Evolutionary conservation across 1,140 invertebrate genomes (phyloP).

Genomic region (Cecropterus lyciades): DNA sequence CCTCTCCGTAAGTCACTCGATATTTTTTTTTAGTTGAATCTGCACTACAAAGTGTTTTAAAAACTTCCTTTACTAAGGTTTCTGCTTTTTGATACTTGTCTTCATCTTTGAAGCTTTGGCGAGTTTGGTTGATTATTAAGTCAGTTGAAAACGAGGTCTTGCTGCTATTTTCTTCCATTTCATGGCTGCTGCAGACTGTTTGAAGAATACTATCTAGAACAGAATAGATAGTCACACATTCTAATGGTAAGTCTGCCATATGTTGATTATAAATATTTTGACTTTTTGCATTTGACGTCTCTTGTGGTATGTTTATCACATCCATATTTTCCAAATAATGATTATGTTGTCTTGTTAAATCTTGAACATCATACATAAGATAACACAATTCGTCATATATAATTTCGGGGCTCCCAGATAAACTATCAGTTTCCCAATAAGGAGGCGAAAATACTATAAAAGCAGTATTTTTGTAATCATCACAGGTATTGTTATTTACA

Average conservation of each 20-base stretch:
- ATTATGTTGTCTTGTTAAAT: slow-evolving; percentile 78
- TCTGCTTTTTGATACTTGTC: slow-evolving; percentile 54
- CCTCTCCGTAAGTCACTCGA: slow-evolving; percentile 63
- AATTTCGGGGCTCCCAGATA: slow-evolving; percentile 63
- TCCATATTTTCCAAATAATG: slow-evolving; percentile 82
- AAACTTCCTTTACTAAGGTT: slow-evolving; percentile 60
- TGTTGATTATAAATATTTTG: slow-evolving; percentile 52
- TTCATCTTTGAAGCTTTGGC: slow-evolving; percentile 38
- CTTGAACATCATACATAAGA: slow-evolving; percentile 83
- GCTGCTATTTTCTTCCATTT: slow-evolving; percentile 45
- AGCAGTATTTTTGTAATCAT: slow-evolving; percentile 74
- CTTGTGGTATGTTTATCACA: slow-evolving; percentile 60
- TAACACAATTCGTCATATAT: slow-evolving; percentile 83
- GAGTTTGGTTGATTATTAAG: slow-evolving; percentile 45
- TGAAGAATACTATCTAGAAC: slow-evolving; percentile 78
- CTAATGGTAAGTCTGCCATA: slow-evolving; percentile 68
- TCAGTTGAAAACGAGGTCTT: slow-evolving; percentile 50
- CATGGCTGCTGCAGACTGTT: slow-evolving; percentile 54
- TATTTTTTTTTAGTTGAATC: slow-evolving; percentile 60
- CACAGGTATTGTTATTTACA: slow-evolving; percentile 50
- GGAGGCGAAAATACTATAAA: slow-evolving; percentile 78
- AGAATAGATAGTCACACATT: slow-evolving; percentile 72
- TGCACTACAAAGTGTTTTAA: slow-evolving; percentile 56
- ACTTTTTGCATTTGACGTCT: slow-evolving; percentile 35
- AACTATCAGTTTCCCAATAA: slow-evolving; percentile 48